Percentiles rank a stretch among this genome's conserved stretches.
Conservation (phyloP, 2,797 vertebrate species). For the Tolypeutes matacus region DNA sequence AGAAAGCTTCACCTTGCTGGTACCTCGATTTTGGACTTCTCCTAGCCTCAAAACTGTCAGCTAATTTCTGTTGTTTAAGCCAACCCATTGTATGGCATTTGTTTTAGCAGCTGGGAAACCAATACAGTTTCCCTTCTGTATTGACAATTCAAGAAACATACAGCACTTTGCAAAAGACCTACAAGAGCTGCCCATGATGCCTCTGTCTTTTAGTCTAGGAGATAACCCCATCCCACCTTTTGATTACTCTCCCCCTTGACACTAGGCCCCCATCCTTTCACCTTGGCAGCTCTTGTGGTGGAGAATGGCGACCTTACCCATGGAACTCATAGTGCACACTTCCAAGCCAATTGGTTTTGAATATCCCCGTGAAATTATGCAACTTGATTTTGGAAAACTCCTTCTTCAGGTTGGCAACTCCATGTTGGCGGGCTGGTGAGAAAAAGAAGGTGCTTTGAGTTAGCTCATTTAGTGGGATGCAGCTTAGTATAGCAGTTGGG, state of each 20-base stretch:
- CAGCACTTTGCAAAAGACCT: neutral
- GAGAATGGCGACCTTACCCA: constrained; percentile 26
- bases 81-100: too few relatives aligned
- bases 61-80: too few relatives aligned
- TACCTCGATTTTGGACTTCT: too few relatives aligned
- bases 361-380: constrained; percentile 49
- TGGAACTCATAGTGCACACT: neutral
- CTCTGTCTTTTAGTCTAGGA: neutral
- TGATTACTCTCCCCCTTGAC: neutral
- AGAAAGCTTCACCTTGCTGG: too few relatives aligned
- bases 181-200: neutral
- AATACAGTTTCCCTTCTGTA: neutral
- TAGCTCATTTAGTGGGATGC: neutral
- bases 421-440: neutral
- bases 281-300: too few relatives aligned
- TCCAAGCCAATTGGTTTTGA: neutral
- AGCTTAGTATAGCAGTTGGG: neutral
- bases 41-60: too few relatives aligned
- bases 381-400: neutral
- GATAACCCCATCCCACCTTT: neutral
- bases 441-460: neutral
- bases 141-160: neutral
- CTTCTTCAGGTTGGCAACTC: constrained; percentile 18
- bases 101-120: too few relatives aligned
- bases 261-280: neutral